Evolutionary conservation across 2,797 vertebrate species (phyloP).

Genomic region (Tokudaia tokunoshimensis): DNA sequence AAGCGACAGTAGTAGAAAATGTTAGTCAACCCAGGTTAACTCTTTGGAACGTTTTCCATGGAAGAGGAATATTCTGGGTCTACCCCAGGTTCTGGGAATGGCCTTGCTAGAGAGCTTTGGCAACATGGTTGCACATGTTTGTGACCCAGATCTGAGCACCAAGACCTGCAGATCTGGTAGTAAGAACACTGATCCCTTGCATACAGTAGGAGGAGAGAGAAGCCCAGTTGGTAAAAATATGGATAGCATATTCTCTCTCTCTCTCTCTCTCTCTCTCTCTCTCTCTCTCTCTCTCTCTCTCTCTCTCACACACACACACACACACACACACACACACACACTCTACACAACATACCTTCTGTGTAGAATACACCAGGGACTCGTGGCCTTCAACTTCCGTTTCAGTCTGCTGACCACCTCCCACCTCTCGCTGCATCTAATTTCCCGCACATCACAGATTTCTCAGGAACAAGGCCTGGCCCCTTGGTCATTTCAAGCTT

Average conservation of each 20-base stretch:
- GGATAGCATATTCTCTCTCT: neutral
- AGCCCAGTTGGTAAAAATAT: neutral
- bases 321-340: neutral
- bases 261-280: neutral
- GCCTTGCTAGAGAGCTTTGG: conserved; percentile 3
- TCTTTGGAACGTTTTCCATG: neutral
- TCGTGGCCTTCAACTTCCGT: neutral
- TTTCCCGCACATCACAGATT: neutral
- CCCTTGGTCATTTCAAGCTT: conserved; percentile 24
- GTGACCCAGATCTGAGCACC: neutral
- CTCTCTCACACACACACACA: neutral
- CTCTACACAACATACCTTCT: neutral
- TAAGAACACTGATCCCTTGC: neutral
- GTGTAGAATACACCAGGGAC: neutral
- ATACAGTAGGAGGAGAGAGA: neutral
- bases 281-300: neutral
- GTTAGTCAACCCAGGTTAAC: neutral
- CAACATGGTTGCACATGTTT: neutral
- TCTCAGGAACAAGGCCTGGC: neutral
- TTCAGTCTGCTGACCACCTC: neutral
- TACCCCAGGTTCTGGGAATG: neutral
- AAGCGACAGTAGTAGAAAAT: neutral
- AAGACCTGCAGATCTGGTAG: neutral
- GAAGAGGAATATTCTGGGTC: neutral
- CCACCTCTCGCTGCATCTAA: too few relatives aligned